Conservation (phyloP, 2,888 invertebrate genomes). For the Neoaliturus tenellus region DNA sequence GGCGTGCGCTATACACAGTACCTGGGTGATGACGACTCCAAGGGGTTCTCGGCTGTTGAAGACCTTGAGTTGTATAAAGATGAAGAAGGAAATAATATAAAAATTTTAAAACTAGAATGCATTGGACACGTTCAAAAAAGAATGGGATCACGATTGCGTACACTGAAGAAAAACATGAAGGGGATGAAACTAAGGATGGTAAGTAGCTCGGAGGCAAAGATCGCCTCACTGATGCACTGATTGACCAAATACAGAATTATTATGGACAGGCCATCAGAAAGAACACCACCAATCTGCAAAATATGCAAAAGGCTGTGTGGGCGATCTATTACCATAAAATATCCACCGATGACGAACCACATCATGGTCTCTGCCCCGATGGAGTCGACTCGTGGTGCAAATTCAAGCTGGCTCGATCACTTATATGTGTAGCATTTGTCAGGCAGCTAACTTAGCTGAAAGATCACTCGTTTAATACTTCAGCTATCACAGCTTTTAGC, state of each 20-base stretch:
- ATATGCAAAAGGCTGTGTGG: slow-evolving; percentile 46
- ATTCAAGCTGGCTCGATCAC: neutral
- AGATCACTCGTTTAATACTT: no score
- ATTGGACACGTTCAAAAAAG: slow-evolving; percentile 20
- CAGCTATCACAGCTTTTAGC: no score
- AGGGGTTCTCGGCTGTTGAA: neutral
- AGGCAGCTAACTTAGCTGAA: no score
- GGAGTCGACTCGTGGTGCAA: slow-evolving; percentile 9
- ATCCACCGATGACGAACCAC: slow-evolving; percentile 23
- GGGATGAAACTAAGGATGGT: slow-evolving; percentile 7
- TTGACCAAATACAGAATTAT: slow-evolving; percentile 43
- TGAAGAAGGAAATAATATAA: neutral
- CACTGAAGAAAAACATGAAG: slow-evolving; percentile 10
- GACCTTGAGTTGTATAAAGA: neutral
- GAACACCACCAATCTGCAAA: neutral
- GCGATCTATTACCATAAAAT: slow-evolving; percentile 40
- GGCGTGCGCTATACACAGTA: slow-evolving; percentile 8
- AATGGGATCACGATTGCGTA: slow-evolving; percentile 26
- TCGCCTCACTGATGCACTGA: neutral
- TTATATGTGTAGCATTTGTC: no score
- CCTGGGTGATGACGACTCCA: slow-evolving; percentile 6
- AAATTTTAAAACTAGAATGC: slow-evolving; percentile 34
- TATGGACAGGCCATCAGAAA: slow-evolving; percentile 35
- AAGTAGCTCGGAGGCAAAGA: slow-evolving; percentile 17
- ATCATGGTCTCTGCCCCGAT: slow-evolving; percentile 29